Evolutionary conservation across 2,113 vertebrate species (phyloP).

Genomic region (Leptobrachium leishanense): DNA sequence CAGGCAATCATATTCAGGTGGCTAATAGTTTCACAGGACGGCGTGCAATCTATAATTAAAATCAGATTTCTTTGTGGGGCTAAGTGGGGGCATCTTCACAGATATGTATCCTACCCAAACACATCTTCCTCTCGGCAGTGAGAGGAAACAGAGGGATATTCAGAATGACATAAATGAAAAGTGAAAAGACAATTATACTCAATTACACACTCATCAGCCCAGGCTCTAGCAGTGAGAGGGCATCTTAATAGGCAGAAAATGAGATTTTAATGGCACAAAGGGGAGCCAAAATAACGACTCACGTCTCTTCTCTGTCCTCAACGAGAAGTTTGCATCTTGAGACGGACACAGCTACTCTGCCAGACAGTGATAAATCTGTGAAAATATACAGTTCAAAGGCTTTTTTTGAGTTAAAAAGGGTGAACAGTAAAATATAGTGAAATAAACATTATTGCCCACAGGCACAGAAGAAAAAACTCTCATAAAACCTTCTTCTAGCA

Average conservation of each 20-base stretch:
- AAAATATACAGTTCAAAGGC: constrained; percentile 82
- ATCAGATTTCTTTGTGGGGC: constrained; percentile 74
- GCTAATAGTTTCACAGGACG: constrained; percentile 62
- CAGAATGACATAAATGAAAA: constrained; percentile 98
- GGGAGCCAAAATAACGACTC: constrained; percentile 82
- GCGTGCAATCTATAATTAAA: constrained; percentile 80
- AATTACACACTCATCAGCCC: constrained; percentile 99
- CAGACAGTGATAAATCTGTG: constrained; percentile 77
- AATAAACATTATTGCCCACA: constrained; percentile 82
- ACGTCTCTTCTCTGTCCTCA: constrained; percentile 72
- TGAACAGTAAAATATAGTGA: constrained; percentile 76
- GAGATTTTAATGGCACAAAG: constrained; percentile 99
- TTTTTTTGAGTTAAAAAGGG: constrained; percentile 75
- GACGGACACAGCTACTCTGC: constrained; percentile 71
- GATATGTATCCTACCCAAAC: constrained; percentile 71
- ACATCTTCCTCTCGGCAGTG: constrained; percentile 67
- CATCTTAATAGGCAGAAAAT: constrained; percentile 99
- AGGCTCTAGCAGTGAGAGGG: constrained; percentile 83
- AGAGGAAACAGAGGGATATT: constrained; percentile 81
- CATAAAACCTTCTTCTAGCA: constrained; percentile 77
- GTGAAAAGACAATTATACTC: constrained; percentile 99
- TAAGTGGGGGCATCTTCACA: constrained; percentile 75
- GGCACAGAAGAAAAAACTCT: constrained; percentile 71
- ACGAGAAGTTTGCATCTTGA: constrained; percentile 71
- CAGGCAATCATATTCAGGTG: constrained; percentile 69